Evolutionary conservation across 2,113 vertebrate genomes (phyloP).

Genomic region (Oryctolagus cuniculus): mOryCun1.1 NC_091434.1:24447001-24447500

Average conservation of each 20-base stretch:
- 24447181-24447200: neutral
- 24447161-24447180: neutral
- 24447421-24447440: constrained; percentile 76
- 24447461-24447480: constrained; percentile 74
- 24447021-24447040: neutral
- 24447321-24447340: constrained; percentile 69
- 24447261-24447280: neutral
- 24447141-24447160: neutral
- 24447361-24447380: constrained; percentile 71
- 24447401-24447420: constrained; percentile 71
- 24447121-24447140: neutral
- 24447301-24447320: constrained; percentile 68
- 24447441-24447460: constrained; percentile 78
- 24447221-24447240: neutral
- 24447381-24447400: constrained; percentile 73
- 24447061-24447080: neutral
- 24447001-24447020: neutral
- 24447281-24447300: constrained; percentile 49
- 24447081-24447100: neutral
- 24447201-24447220: neutral
- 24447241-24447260: neutral
- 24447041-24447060: neutral
- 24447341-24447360: constrained; percentile 75
- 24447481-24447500: constrained; percentile 78
- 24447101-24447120: neutral